A percentile compares a stretch with the other conserved stretches of the same genome.
phyloP scores from a whole-genome alignment of 2,113 vertebrate species.

The Caretta caretta region DNA sequence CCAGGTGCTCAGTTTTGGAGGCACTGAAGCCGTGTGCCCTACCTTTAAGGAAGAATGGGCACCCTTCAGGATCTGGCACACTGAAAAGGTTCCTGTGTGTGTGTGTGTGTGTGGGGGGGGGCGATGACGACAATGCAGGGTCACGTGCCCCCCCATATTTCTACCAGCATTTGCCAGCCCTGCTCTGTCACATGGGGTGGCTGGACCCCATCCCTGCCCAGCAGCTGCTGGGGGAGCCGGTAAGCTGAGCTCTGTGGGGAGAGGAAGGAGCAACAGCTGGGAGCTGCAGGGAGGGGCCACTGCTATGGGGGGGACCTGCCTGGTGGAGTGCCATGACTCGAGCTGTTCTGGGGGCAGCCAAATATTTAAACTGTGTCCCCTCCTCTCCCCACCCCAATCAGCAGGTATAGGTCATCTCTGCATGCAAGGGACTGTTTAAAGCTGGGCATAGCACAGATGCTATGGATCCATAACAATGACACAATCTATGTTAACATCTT shows the following conservation, averaged over 20 bases:
- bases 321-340: neutral
- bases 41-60: neutral
- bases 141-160: neutral
- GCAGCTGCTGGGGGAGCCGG: neutral
- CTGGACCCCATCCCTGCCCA: neutral
- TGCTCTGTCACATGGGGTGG: neutral
- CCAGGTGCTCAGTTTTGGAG: neutral
- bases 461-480: neutral
- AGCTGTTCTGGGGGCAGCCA: neutral
- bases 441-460: neutral
- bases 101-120: neutral
- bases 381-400: neutral
- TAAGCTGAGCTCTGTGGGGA: neutral
- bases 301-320: neutral
- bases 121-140: too few species aligned
- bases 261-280: neutral
- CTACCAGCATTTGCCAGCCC: neutral
- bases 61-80: neutral
- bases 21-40: neutral
- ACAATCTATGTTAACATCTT: neutral
- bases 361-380: neutral
- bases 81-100: neutral
- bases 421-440: neutral
- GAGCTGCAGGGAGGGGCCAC: neutral
- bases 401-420: neutral